Base-by-base conservation (phyloP, 2,797 vertebrate genomes). In the Rousettus madagascariensis region DNA sequence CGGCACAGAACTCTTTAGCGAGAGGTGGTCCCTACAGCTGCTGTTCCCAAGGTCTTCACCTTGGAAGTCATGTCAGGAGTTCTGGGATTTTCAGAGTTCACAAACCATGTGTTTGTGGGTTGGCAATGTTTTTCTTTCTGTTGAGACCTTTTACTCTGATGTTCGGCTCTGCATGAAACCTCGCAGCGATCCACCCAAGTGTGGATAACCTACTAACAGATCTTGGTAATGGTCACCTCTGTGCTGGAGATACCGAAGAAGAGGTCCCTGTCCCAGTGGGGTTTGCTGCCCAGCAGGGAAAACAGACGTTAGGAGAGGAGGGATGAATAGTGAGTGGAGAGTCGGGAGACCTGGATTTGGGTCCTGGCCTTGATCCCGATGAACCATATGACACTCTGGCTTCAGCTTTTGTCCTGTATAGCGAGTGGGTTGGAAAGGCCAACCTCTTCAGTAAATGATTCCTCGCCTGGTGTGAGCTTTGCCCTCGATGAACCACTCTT, bases 391-490 rank as follows among this genome's bases (percentile, higher is more conserved):
- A 86, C 63, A 61, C 57, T 72, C 86, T 33, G 89, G 55, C 69
- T 85, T 74, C 30, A 16, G 43, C 65, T 80, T 57, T 13, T 51
- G 68, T 55, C 55, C 66, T 92, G 0, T 69, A 30, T 86, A 91
- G 68, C 53, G 86, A 91, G 4, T 15, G 55, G 22, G 1, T 9
- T 57, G 91, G 86, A 51, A 59, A 38, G 68, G 66, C 63, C 75
- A n/a, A 90, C 20, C 53, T 75, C 66, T 78, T 72, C 20, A 53
- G 82, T 89, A 74, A 80, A 30, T 53, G 89, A 91, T 69, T 94
- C 75, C 36, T 90, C 68, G 88, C 92, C 85, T 66, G 9, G 11
- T 38, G 57, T 94, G 93, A 96, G 51, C 55, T 91, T 95, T 65
- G 26, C 26, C 26, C 20, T 59, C 84, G 53, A 53, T 55, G 72